A percentile compares a stretch with the other conserved stretches of the same genome.
phyloP scores from a whole-genome alignment of 2,113 vertebrate genomes.

The Ptyas mucosa region DNA sequence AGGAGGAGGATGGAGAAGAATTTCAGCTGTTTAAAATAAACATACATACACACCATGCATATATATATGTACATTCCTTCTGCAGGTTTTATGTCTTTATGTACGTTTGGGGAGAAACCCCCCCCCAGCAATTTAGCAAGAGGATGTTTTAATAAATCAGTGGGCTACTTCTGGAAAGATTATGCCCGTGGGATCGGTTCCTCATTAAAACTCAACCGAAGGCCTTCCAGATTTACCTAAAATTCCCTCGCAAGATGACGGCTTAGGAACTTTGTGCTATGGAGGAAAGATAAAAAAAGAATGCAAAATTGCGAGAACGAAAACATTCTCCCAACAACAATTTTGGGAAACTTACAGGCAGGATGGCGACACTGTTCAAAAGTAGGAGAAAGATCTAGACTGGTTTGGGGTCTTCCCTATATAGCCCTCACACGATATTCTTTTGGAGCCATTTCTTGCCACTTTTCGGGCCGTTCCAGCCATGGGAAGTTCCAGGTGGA shows the following conservation, averaged over 20 bases:
- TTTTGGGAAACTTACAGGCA: constrained; percentile 8
- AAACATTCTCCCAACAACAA: constrained; percentile 47
- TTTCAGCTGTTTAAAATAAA: constrained; percentile 71
- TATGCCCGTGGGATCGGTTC: constrained; percentile 61
- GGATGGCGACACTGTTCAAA: constrained; percentile 50
- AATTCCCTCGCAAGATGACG: constrained; percentile 65
- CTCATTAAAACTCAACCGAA: constrained; percentile 64
- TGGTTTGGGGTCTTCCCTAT: constrained; percentile 45
- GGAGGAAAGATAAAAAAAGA: constrained; percentile 35
- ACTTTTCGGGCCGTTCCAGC: constrained; percentile 1
- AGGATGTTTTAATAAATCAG: constrained; percentile 79
- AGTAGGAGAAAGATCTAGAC: constrained; percentile 56
- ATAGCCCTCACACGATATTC: constrained; percentile 8
- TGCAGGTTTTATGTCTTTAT: constrained; percentile 58
- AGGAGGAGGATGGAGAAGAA: constrained; percentile 20
- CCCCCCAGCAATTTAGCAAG: too few relatives aligned
- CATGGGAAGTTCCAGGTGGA: not conserved
- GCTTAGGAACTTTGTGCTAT: constrained; percentile 75
- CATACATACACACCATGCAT: constrained; percentile 48
- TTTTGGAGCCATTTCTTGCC: constrained; percentile 44
- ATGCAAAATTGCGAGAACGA: constrained; percentile 52
- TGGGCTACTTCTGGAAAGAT: constrained; percentile 74
- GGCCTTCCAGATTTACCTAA: constrained; percentile 59
- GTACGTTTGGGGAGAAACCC: constrained; percentile 56
- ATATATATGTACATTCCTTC: constrained; percentile 55